Base-by-base conservation (phyloP, 2,888 invertebrate species). In the Venusia cambrica region DNA sequence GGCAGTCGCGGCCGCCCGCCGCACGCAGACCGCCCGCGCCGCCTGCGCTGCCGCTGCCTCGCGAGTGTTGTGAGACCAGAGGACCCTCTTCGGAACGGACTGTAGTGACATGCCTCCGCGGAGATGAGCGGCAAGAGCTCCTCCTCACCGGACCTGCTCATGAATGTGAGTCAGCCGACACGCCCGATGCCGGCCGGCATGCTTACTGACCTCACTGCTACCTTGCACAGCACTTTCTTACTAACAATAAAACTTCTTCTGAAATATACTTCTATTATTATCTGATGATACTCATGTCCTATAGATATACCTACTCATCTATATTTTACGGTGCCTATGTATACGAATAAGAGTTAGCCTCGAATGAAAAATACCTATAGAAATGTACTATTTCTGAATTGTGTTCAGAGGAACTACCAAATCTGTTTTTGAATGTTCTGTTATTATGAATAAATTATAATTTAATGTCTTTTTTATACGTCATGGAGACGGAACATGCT, bases 121-220 rank as follows among this genome's bases (percentile, higher is more conserved):
- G 69, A 68, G 72, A 83, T 80, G 81, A 79, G 77, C 71, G 81
- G 87, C 73, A 87, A 88, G 75, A 77, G 72, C 66, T 78, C 80
- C 61, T 77, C 80, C 71, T 83, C 87, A 57, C 84, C 77, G 73
- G 83, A 87, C 76, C 85, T 84, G 69, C 87, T 87, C 81, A 87
- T 87, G 85, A 88, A 88, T 83, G 88, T 88, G 83, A 88, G 88
- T 87, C 68, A 47, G 22, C 34, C 39, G 29, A 48, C 24, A 39
- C 41, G 33, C 42, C 36, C 40, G 41, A 49, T n/a, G n/a, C n/a
- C 4, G n/a, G 15, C 4, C 8, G 14, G 8, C 15, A 22, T 7
- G 30, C 30, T 21, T 34, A 36, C 44, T 42, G 32, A 38, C 42
- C 29, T 18, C 33, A 32, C 32, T 12, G 10, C 20, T 15, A 28